A percentile compares a stretch with the other conserved stretches of the same genome.
phyloP scores from a whole-genome alignment of 1,140 invertebrate species.

The Phymastichus coffea region DNA sequence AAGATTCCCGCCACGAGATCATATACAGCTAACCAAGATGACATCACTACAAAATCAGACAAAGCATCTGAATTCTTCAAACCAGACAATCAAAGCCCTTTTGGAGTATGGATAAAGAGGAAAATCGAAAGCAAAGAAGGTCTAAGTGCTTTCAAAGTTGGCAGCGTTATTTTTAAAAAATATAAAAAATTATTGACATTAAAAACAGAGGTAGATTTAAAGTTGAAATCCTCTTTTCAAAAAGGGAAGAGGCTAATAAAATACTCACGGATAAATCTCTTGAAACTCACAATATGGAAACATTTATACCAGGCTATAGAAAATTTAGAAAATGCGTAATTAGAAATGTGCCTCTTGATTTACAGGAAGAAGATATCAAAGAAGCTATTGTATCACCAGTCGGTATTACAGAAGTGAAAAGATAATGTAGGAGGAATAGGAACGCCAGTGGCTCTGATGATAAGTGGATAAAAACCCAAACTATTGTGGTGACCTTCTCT shows the following conservation, averaged over 20 bases:
- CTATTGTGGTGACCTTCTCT: slow-evolving; percentile 12
- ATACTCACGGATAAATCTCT: background rate
- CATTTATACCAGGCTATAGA: slow-evolving; percentile 10
- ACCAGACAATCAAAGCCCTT: background rate
- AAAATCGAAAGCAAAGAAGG: too few species aligned
- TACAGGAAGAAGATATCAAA: background rate
- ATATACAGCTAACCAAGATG: too few species aligned
- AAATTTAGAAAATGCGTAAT: background rate
- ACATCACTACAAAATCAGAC: too few species aligned
- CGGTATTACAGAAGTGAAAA: background rate
- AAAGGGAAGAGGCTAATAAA: background rate
- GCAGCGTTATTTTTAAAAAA: background rate
- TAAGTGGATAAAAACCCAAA: slow-evolving; percentile 12
- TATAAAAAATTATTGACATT: slow-evolving; percentile 1
- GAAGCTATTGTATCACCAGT: background rate
- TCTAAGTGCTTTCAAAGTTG: slow-evolving; percentile 14
- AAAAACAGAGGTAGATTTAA: slow-evolving; percentile 1
- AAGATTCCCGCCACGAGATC: too few species aligned
- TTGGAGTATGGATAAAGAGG: background rate
- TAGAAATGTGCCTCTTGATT: background rate
- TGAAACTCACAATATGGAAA: background rate
- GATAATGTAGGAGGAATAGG: slow-evolving; percentile 12
- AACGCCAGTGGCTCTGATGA: background rate
- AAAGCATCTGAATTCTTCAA: too few species aligned
- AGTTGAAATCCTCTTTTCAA: slow-evolving; percentile 2